Evolutionary conservation across 2,797 vertebrate genomes (phyloP), one percentile per base, ranked within the genome.

Genomic region (Pseudomugil tenellus): DNA sequence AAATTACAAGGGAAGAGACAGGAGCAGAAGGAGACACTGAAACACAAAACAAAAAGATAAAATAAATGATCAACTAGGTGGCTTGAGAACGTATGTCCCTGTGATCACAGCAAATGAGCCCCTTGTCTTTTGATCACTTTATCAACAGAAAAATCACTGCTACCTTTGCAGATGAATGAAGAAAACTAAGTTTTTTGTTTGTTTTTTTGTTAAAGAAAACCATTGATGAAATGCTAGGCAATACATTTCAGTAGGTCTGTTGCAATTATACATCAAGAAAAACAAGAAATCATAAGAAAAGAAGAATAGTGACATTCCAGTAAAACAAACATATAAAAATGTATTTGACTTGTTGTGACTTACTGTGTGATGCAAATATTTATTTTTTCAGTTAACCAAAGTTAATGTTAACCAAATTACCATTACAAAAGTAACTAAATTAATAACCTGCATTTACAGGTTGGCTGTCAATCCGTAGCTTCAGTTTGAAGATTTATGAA

Each of bases 1-100:
- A 94, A 92, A 92, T 93, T 92, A 92, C 86, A 89, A 81, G 69
- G 70, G 76, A 91, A 76, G 67, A 70, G 84, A 81, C 84, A 70
- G 77, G 59, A 81, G 74, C 79, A 77, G 75, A 77, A 49, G 68
- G 82, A 74, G 84, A 72, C 72, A 35, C 49, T 8, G 65, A 75
- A 68, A 77, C 62, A 66, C 60, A 53, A 64, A 81, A 80, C 70
- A 79, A 68, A 70, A 70, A 41, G 72, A 69, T 63, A 34, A 87
- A 84, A 84, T 80, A 85, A 79, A 87, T 59, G 73, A 80, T 80
- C 59, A 76, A 76, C 32, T n/a, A 43, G 58, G 71, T 32, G 74
- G 74, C 72, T 72, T 3, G 62, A 69, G 52, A 65, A 71, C 34
- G 39, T 4, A 34, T 56, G 78, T 81, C 69, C 70, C 81, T 90